Evolutionary conservation across 2,888 invertebrate genomes (phyloP).

Genomic region (Arenicola marina): DNA sequence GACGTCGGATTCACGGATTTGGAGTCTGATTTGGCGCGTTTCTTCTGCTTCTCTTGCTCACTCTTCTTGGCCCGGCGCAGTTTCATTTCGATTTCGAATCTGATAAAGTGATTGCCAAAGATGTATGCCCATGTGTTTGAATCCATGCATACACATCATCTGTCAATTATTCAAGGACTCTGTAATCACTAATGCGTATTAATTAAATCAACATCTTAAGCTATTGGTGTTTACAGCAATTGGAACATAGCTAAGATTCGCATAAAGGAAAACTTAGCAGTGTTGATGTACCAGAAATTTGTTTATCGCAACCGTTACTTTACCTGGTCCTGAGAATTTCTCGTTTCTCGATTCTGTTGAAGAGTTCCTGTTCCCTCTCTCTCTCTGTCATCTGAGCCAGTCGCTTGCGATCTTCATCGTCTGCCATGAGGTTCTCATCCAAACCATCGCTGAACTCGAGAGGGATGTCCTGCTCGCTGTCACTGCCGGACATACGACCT

Average conservation of each 20-base stretch:
- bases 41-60: conserved; percentile 67
- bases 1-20: conserved; percentile 27
- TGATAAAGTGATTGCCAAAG: conserved; percentile 64
- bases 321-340: conserved; percentile 89
- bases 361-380: conserved; percentile 95
- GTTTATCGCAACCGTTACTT: too few species aligned
- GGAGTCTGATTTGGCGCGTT: conserved; percentile 16
- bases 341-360: conserved; percentile 91
- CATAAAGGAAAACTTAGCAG: too few species aligned
- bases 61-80: conserved; percentile 80
- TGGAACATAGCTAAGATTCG: too few species aligned
- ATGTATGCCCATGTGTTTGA: too few species aligned
- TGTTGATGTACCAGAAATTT: too few species aligned
- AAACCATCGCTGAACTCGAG: conserved; percentile 96
- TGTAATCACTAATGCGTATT: too few species aligned
- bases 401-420: conserved; percentile 89
- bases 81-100: conserved; percentile 95
- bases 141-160: too few species aligned
- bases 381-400: conserved; percentile 93
- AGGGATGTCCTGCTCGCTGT: conserved; percentile 55
- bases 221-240: too few species aligned
- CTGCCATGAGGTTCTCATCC: conserved; percentile 95
- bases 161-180: too few species aligned
- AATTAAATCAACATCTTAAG: too few species aligned
- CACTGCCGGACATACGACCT: conserved; percentile 32